Conservation (phyloP, 2,797 vertebrate genomes). For the Acanthiza pusilla region DNA sequence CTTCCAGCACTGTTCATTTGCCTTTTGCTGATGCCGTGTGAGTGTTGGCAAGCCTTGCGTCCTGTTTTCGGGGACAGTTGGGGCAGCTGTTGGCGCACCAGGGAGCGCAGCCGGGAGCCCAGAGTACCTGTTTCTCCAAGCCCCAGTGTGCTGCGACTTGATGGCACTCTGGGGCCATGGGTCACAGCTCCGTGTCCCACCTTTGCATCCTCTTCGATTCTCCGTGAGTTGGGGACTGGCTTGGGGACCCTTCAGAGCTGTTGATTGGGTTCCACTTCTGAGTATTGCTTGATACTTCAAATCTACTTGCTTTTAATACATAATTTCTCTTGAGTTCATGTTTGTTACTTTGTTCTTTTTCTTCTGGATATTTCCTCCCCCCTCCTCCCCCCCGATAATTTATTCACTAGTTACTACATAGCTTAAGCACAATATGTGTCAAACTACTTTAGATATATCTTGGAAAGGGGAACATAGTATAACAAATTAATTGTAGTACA, state of each 20-base stretch:
- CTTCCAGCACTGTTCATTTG: not conserved
- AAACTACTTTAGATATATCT: not conserved
- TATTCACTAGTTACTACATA: not conserved
- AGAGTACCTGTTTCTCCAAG: not conserved
- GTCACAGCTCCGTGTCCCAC: not conserved
- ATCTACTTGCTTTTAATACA: not conserved
- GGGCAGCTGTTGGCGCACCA: not conserved
- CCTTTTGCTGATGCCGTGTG: not conserved
- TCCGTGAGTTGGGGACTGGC: not conserved
- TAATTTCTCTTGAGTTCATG: not conserved
- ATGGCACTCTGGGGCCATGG: not conserved
- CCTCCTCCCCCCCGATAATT: accelerated
- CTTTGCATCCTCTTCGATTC: not conserved
- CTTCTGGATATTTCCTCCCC: not conserved
- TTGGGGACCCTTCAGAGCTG: not conserved
- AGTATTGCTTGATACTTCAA: not conserved
- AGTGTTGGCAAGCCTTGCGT: not conserved
- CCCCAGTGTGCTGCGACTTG: accelerated
- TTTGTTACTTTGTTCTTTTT: not conserved
- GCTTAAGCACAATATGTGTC: not conserved
- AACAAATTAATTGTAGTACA: not conserved
- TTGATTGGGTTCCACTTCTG: not conserved
- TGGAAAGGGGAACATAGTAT: not conserved
- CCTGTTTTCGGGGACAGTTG: accelerated
- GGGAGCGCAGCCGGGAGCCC: not conserved